Percentiles rank a stretch among this genome's conserved stretches.
Evolutionary conservation across 2,888 invertebrate species (phyloP).

Genomic region (Drosophila koepferae): DNA sequence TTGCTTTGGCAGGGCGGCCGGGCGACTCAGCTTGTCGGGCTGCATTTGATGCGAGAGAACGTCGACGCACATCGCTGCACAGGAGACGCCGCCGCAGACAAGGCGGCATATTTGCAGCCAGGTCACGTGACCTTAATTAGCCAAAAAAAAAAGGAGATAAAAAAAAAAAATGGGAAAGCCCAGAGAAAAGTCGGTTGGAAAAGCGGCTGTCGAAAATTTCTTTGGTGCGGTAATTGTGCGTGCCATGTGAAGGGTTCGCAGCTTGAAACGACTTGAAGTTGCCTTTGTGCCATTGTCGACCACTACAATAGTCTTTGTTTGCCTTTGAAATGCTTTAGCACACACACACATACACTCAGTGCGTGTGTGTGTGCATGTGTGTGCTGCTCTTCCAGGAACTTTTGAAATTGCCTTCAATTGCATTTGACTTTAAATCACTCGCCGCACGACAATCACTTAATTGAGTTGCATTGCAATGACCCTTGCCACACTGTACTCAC

Average conservation of each 20-base stretch:
- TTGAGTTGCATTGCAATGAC: slow-evolving; percentile 55
- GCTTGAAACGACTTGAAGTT: slow-evolving; percentile 24
- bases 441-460: slow-evolving; percentile 64
- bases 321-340: slow-evolving; percentile 14
- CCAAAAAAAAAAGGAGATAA: slow-evolving; percentile 28
- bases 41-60: slow-evolving; percentile 65
- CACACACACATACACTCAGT: too few relatives aligned
- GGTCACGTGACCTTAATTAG: slow-evolving; percentile 77
- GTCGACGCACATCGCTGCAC: slow-evolving; percentile 55
- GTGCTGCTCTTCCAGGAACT: slow-evolving; percentile 27
- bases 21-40: slow-evolving; percentile 21
- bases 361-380: too few relatives aligned
- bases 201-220: slow-evolving; percentile 31
- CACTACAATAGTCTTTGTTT: slow-evolving; percentile 15
- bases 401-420: slow-evolving; percentile 58
- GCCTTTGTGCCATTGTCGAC: slow-evolving; percentile 29
- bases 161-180: not conserved
- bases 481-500: slow-evolving; percentile 23
- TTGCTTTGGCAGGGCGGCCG: not conserved
- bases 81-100: slow-evolving; percentile 34
- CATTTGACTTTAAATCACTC: slow-evolving; percentile 53
- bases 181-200: slow-evolving; percentile 28
- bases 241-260: slow-evolving; percentile 41
- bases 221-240: slow-evolving; percentile 55
- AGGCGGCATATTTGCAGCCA: slow-evolving; percentile 37